A percentile compares a stretch with the other conserved stretches of the same genome.
These are phyloP conservation scores for Teleopsis dalmanni DNA, from an alignment of 1,140 invertebrate genomes.

Conservation along the genomic window DNA sequence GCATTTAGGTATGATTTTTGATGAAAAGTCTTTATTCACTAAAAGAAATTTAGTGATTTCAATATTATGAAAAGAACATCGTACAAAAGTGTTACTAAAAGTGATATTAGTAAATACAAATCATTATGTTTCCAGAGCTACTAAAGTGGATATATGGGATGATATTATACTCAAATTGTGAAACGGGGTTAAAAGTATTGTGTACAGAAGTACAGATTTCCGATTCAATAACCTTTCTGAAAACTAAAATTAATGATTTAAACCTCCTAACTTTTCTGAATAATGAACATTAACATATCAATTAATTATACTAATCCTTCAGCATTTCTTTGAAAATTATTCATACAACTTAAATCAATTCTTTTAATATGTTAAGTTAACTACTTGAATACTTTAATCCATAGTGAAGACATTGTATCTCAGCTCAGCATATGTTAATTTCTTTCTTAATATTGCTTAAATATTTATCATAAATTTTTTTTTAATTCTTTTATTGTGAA, in stretches of 20 bases:
- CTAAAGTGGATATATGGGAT: not conserved
- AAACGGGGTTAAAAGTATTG: not conserved
- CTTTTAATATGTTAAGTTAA: not conserved
- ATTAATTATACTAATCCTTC: not conserved
- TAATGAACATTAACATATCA: not conserved
- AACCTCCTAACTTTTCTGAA: not conserved
- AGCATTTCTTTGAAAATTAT: not conserved
- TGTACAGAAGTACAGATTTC: not conserved
- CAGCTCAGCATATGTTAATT: not conserved
- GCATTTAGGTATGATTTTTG: too few relatives aligned
- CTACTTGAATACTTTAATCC: not conserved
- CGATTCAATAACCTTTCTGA: not conserved
- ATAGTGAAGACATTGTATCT: not conserved
- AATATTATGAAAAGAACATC: too few relatives aligned
- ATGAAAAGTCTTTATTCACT: too few relatives aligned
- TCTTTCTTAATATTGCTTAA: not conserved
- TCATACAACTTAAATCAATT: not conserved
- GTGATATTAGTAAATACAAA: too few relatives aligned
- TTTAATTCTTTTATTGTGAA: too few relatives aligned
- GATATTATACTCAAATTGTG: not conserved
- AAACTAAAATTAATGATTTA: not conserved
- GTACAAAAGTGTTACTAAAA: too few relatives aligned
- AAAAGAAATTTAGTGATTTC: too few relatives aligned
- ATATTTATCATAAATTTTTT: not conserved
- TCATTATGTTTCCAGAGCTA: too few relatives aligned